phyloP scores from a whole-genome alignment of 2,113 vertebrate genomes.

The Burhinus bistriatus region DNA sequence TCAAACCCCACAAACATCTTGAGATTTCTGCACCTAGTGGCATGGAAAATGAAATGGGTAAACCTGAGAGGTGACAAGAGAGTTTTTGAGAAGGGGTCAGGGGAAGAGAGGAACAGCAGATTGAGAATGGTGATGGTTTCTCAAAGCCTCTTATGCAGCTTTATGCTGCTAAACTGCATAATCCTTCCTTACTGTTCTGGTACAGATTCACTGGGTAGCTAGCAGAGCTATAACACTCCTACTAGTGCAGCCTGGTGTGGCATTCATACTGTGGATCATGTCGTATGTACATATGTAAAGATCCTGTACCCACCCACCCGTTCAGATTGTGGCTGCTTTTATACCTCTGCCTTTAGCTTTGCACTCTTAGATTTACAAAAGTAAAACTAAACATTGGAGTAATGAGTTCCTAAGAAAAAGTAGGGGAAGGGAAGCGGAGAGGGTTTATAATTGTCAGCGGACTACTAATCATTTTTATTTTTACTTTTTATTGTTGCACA shows the following conservation, averaged over 20 bases:
- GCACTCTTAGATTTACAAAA: conserved; percentile 8
- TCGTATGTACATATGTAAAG: background rate
- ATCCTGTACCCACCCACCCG: background rate
- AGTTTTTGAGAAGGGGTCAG: background rate
- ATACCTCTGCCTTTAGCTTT: conserved; percentile 1
- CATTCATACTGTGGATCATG: background rate
- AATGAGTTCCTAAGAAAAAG: background rate
- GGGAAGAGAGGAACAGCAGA: background rate
- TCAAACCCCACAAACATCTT: background rate
- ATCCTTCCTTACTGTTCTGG: background rate
- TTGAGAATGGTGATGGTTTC: background rate
- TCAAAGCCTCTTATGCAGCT: background rate
- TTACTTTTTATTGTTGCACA: conserved; percentile 42
- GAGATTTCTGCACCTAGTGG: background rate
- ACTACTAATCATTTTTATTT: conserved; percentile 48
- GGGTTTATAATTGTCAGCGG: background rate
- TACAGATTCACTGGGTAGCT: background rate
- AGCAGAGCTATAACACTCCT: background rate
- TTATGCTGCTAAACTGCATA: background rate
- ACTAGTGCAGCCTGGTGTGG: background rate
- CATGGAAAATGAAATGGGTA: background rate
- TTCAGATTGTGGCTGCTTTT: background rate
- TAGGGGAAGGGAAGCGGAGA: background rate
- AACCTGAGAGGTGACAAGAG: background rate
- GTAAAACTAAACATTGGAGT: conserved; percentile 29